Percentiles rank a stretch among this genome's conserved stretches.
phyloP scores from a whole-genome alignment of 2,797 vertebrate genomes.

The Danio choprae region DNA sequence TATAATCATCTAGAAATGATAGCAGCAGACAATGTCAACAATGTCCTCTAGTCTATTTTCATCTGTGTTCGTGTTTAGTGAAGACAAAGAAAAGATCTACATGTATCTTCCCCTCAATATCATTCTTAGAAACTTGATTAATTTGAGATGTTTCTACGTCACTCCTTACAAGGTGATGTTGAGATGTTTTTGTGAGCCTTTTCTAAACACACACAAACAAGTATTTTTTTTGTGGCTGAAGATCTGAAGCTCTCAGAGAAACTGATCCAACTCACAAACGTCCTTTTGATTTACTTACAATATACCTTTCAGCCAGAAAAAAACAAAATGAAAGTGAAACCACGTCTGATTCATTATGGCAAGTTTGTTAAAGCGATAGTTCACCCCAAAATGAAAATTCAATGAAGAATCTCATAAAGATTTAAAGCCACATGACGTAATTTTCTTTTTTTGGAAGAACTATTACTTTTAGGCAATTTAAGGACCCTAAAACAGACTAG shows the following conservation, averaged over 20 bases:
- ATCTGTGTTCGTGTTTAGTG: neutral
- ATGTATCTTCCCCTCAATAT: neutral
- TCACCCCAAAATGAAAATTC: no score
- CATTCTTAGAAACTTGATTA: slow-evolving; percentile 26
- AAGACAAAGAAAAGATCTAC: neutral
- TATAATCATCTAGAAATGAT: slow-evolving; percentile 7
- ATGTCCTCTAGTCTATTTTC: slow-evolving; percentile 19
- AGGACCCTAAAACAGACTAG: slow-evolving; percentile 7
- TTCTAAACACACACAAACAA: slow-evolving; percentile 30
- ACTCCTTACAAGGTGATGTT: slow-evolving; percentile 11
- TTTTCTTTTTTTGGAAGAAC: no score
- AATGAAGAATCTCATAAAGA: no score
- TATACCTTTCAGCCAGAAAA: slow-evolving; percentile 19
- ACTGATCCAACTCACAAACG: neutral
- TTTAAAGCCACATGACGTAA: no score
- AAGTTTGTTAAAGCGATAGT: no score
- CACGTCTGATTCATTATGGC: neutral
- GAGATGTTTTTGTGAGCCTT: slow-evolving; percentile 4
- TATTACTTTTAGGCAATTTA: neutral
- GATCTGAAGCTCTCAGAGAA: slow-evolving; percentile 24
- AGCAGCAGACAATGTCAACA: neutral
- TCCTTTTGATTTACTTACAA: neutral
- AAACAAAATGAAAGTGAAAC: slow-evolving; percentile 14
- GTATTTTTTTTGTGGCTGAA: neutral
- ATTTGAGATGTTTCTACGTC: slow-evolving; percentile 9